A percentile compares a stretch with the other conserved stretches of the same genome.
Conservation (phyloP, 2,888 invertebrate genomes). For the Aporophyla nigra region DNA sequence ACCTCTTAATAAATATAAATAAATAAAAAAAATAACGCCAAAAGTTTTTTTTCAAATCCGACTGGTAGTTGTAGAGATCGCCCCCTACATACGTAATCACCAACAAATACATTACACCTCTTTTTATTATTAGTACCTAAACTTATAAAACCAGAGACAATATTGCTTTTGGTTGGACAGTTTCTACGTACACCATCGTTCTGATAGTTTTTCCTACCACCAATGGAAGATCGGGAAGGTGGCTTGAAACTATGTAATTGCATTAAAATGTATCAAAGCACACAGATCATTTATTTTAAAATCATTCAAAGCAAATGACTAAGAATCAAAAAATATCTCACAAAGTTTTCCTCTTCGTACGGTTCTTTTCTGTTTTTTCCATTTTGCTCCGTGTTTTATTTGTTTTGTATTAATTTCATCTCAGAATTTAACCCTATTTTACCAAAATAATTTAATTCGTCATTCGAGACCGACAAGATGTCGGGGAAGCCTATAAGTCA, state of each 20-base stretch:
- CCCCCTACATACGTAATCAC: too few relatives aligned
- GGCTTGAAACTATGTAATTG: background rate
- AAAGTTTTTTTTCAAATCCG: too few relatives aligned
- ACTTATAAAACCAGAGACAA: background rate
- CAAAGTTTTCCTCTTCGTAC: constrained; percentile 30
- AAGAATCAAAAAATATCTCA: constrained; percentile 4
- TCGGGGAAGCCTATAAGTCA: background rate
- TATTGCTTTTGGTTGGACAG: background rate
- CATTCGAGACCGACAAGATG: background rate
- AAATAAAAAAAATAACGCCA: too few relatives aligned
- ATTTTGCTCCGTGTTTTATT: constrained; percentile 11
- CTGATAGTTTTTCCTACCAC: background rate
- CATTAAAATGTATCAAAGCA: background rate
- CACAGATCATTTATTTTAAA: background rate
- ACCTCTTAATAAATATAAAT: too few relatives aligned
- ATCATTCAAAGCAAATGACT: background rate
- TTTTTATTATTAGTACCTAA: too few relatives aligned
- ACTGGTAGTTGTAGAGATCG: too few relatives aligned
- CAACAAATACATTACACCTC: too few relatives aligned
- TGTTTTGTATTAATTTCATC: background rate
- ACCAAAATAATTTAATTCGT: constrained; percentile 4
- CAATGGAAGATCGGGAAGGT: background rate
- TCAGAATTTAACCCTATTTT: constrained; percentile 11
- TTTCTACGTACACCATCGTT: background rate
- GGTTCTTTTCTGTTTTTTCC: constrained; percentile 37